Evolutionary conservation across 2,888 invertebrate species (phyloP).

Genomic region (Drymonia ruficornis): DNA sequence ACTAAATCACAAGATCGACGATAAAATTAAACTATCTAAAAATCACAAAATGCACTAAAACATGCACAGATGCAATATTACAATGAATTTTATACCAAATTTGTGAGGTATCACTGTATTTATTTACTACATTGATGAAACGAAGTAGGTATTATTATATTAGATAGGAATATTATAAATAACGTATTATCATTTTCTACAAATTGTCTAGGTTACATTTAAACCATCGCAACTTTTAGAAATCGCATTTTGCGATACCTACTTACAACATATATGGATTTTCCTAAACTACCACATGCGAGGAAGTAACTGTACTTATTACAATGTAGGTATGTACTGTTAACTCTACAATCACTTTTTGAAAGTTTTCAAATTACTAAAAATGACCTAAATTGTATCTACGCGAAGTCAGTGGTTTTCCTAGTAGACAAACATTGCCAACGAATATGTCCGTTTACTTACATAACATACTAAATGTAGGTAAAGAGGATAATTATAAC

Average conservation of each 20-base stretch:
- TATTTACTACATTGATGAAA: constrained; percentile 64
- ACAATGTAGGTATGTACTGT: constrained; percentile 55
- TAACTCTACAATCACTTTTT: constrained; percentile 71
- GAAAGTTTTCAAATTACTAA: constrained; percentile 40
- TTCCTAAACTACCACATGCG: constrained; percentile 57
- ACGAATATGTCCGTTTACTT: constrained; percentile 29
- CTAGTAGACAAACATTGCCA: constrained; percentile 21
- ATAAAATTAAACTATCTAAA: constrained; percentile 83
- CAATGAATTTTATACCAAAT: constrained; percentile 77
- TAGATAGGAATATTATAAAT: constrained; percentile 56
- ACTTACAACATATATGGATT: constrained; percentile 20
- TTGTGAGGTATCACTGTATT: constrained; percentile 70
- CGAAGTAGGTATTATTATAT: constrained; percentile 51
- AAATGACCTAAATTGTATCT: constrained; percentile 32
- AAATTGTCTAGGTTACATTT: constrained; percentile 62
- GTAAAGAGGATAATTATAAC: constrained; percentile 13
- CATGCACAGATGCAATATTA: constrained; percentile 82
- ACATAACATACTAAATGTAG: constrained; percentile 19
- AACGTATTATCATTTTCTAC: constrained; percentile 56
- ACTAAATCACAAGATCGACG: constrained; percentile 84
- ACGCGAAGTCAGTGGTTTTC: constrained; percentile 23
- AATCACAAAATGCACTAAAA: constrained; percentile 86
- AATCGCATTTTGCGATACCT: constrained; percentile 47
- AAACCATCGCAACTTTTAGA: constrained; percentile 44
- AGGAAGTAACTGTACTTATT: constrained; percentile 66